These are phyloP conservation scores for Circaetus gallicus DNA, from an alignment of 2,113 vertebrate genomes.

Conservation along the genomic window DNA sequence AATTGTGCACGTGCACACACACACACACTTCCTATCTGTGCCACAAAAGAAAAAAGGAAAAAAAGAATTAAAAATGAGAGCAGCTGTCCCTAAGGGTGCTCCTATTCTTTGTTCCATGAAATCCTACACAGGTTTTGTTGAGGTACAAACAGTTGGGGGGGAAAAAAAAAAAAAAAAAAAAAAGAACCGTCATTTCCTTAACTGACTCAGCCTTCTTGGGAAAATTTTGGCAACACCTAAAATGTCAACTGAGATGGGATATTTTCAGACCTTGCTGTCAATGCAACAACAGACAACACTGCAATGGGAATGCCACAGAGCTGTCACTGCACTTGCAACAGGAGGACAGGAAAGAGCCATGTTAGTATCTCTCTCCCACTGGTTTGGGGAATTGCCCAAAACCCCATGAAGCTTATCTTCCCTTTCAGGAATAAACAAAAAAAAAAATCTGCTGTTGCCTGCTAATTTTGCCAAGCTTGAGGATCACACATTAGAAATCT, in stretches of 20 bases:
- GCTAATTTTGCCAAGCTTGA: not conserved
- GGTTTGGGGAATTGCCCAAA: not conserved
- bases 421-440: not conserved
- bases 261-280: conserved; percentile 25
- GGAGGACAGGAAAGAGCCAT: not conserved
- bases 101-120: not conserved
- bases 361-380: not conserved
- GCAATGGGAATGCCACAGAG: not conserved
- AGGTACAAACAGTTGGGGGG: not conserved
- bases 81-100: not conserved
- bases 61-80: not conserved
- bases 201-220: not conserved
- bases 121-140: not conserved
- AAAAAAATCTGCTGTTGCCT: not conserved
- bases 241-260: not conserved
- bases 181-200: not conserved
- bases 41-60: not conserved
- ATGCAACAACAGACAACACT: not conserved
- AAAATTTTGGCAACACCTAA: conserved; percentile 3
- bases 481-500: not conserved
- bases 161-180: no score
- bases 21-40: not conserved
- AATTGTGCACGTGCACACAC: not conserved
- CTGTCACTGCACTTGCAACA: not conserved
- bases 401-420: not conserved